Base-by-base conservation (phyloP, 2,888 invertebrate genomes). In the Drosophila rellima region DNA sequence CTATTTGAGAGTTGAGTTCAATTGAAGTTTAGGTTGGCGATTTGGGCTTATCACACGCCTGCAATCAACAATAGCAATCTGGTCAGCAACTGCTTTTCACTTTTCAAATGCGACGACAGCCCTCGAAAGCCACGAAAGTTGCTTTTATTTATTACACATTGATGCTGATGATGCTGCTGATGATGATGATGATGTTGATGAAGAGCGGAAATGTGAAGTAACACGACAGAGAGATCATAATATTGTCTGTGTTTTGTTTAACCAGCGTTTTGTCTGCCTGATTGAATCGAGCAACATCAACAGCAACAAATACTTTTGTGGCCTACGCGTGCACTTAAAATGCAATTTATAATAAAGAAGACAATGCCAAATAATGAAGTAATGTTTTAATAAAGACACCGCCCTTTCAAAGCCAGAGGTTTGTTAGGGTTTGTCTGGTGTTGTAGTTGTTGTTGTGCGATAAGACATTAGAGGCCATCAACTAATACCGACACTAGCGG, bases 261-360 rank as follows among this genome's bases (percentile, higher is more conserved):
- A 80, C 63, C 60, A 81, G 78, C 85, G 65, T 89, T 89, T 82
- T 82, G 82, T 89, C 62, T 65, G 64, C 60, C 54, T 70, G 88
- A 89, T 87, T 89, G 82, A 83, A 78, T 48, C 66, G 45, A 44
- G 40, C 59, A 50, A 20, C 40, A 72, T 31, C 48, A 37, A 17
- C 60, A 64, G 20, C 51, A 59, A 59, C 56, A 72, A 72, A 78
- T 62, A 66, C 71, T 47, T 70, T 83, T 85, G 81, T 82, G 59
- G 70, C 76, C 89, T 70, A 84, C 89, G 54, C 70, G 56, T 68
- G 67, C 82, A 88, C 87, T 85, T 90, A 85, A 90, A 90, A 83
- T 86, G 86, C 87, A 87, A 90, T 85, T 88, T 86, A 83, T 90
- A 69, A 77, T 18, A 55, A 44, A 55, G 60, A 55, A 62, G 68